phyloP scores from a whole-genome alignment of 2,797 vertebrate species.

The Rhinichthys osculus region DNA sequence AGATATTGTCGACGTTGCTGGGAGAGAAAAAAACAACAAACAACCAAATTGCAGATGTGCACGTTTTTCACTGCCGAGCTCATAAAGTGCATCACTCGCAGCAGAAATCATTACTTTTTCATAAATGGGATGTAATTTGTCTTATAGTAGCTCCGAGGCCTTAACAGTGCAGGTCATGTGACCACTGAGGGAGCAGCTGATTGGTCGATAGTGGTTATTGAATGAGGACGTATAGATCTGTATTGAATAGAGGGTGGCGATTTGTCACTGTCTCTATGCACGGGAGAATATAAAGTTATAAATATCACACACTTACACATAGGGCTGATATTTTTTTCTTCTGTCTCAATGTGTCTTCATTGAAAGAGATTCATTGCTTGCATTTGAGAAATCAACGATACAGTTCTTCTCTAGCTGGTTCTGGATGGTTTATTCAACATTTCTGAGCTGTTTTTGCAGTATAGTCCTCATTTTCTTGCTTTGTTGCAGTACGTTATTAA shows the following conservation, averaged over 20 bases:
- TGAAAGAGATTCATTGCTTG: slow-evolving; percentile 68
- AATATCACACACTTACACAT: slow-evolving; percentile 38
- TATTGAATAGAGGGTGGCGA: slow-evolving; percentile 54
- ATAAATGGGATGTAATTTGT: slow-evolving; percentile 82
- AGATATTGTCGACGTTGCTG: slow-evolving; percentile 33
- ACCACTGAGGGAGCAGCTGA: slow-evolving; percentile 47
- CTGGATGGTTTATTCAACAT: not conserved
- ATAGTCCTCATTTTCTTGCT: not conserved
- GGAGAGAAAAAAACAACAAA: not conserved
- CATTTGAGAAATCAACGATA: slow-evolving; percentile 13
- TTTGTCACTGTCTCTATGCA: slow-evolving; percentile 58
- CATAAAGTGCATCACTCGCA: slow-evolving; percentile 72
- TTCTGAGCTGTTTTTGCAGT: not conserved
- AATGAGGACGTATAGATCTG: slow-evolving; percentile 57
- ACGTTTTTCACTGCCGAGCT: slow-evolving; percentile 62
- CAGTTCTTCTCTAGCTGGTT: not conserved
- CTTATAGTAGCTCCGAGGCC: slow-evolving; percentile 71
- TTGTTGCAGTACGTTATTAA: not conserved
- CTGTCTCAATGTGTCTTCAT: slow-evolving; percentile 57
- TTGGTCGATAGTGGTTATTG: slow-evolving; percentile 63
- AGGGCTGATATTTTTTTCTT: slow-evolving; percentile 50
- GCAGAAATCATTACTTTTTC: slow-evolving; percentile 83
- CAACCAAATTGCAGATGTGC: slow-evolving; percentile 36
- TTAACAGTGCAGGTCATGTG: slow-evolving; percentile 74
- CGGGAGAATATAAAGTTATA: slow-evolving; percentile 53